A percentile compares a stretch with the other conserved stretches of the same genome.
phyloP scores from a whole-genome alignment of 2,888 invertebrate genomes.

The Andrena camellia region DNA sequence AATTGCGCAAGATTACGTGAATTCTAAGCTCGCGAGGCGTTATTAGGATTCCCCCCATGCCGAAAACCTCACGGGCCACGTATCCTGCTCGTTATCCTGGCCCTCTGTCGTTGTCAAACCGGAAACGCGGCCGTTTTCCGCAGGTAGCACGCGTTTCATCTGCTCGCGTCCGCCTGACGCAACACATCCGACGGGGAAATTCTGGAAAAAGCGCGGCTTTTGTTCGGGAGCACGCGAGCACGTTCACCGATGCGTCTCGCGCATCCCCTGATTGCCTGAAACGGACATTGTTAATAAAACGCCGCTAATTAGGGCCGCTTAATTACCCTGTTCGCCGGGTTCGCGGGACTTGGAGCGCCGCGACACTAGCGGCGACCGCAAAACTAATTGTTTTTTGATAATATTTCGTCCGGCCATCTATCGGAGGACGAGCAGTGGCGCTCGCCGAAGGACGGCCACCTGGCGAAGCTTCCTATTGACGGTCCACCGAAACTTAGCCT shows the following conservation, averaged over 20 bases:
- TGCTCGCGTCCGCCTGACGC: constrained; percentile 53
- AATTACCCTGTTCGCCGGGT: constrained; percentile 58
- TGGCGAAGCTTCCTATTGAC: background rate
- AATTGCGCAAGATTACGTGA: background rate
- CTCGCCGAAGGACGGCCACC: background rate
- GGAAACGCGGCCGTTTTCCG: constrained; percentile 60
- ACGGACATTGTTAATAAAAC: constrained; percentile 62
- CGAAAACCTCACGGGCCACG: background rate
- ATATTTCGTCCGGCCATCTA: constrained; percentile 34
- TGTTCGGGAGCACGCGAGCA: constrained; percentile 20
- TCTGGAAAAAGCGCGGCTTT: constrained; percentile 52
- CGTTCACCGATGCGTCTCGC: constrained; percentile 33
- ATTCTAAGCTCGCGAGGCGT: background rate
- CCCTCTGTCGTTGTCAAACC: constrained; percentile 54
- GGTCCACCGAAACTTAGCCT: background rate
- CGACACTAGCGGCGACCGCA: constrained; percentile 22
- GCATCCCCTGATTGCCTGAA: constrained; percentile 19
- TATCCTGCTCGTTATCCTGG: constrained; percentile 42
- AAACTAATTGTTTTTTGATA: constrained; percentile 54
- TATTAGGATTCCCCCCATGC: background rate
- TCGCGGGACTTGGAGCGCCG: constrained; percentile 36
- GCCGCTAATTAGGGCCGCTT: constrained; percentile 62
- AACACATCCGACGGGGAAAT: constrained; percentile 51
- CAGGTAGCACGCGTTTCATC: constrained; percentile 47
- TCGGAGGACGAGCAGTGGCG: background rate